A percentile compares a stretch with the other conserved stretches of the same genome.
Conservation (phyloP, 92 coral and sea anemone species). For the Virgularia gustaviana region DNA sequence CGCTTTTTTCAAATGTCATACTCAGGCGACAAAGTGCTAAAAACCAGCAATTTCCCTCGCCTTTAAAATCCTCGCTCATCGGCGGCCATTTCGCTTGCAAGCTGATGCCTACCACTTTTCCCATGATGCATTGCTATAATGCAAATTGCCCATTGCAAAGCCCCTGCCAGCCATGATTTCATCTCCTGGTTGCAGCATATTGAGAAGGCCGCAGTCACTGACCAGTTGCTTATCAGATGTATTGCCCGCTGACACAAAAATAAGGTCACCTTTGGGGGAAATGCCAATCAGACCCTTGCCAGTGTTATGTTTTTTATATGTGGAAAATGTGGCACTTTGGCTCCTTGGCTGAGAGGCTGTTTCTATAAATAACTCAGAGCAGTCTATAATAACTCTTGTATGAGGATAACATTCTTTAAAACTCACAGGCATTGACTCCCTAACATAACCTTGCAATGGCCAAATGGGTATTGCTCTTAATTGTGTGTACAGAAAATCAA, state of each 20-base stretch:
- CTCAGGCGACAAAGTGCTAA: too few species aligned
- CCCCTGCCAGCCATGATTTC: too few species aligned
- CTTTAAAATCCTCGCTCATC: too few species aligned
- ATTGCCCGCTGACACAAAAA: conserved; percentile 26
- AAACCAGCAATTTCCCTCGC: too few species aligned
- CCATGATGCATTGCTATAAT: too few species aligned
- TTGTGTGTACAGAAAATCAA: conserved; percentile 38
- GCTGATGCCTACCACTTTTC: too few species aligned
- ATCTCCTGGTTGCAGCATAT: conserved; percentile 2
- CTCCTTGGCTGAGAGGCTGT: conserved; percentile 40
- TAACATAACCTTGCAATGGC: conserved; percentile 47
- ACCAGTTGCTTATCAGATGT: conserved; percentile 16
- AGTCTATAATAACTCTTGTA: conserved; percentile 53
- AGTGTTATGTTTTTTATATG: conserved; percentile 37
- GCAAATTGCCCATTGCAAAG: conserved; percentile 18
- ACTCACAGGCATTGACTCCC: conserved; percentile 38
- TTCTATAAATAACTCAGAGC: conserved; percentile 49
- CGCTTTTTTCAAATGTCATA: too few species aligned
- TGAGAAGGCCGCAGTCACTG: conserved; percentile 13
- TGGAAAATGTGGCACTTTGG: conserved; percentile 43
- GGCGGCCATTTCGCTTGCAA: too few species aligned
- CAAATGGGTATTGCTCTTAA: conserved; percentile 51
- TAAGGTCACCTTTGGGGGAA: conserved; percentile 9
- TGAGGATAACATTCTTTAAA: conserved; percentile 42
- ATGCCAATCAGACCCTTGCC: conserved; percentile 18